phyloP scores from a whole-genome alignment of 2,888 invertebrate genomes.

The Julus scanicus region DNA sequence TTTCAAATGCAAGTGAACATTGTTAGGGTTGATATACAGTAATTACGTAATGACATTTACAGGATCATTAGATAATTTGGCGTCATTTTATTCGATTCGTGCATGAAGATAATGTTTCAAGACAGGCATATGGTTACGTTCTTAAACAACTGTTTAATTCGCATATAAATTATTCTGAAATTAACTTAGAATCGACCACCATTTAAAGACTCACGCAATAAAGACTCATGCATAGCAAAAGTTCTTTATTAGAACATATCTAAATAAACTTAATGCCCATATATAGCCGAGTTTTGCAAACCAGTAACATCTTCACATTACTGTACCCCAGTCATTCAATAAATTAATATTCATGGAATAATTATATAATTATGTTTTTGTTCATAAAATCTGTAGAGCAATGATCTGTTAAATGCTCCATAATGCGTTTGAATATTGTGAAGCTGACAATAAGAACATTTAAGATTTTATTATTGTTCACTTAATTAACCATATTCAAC shows the following conservation, averaged over 20 bases:
- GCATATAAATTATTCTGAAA: conserved; percentile 45
- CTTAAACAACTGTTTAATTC: conserved; percentile 45
- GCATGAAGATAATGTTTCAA: background rate
- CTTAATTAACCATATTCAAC: too few species aligned
- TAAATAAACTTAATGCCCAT: background rate
- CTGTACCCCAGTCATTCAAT: too few species aligned
- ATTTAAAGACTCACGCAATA: background rate
- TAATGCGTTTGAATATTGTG: too few species aligned
- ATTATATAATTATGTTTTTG: too few species aligned
- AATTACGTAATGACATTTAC: background rate
- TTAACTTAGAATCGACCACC: background rate
- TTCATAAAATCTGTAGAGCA: too few species aligned
- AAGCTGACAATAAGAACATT: too few species aligned
- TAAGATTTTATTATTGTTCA: too few species aligned
- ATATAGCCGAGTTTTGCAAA: background rate
- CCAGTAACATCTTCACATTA: background rate
- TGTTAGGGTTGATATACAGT: background rate
- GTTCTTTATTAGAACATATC: background rate
- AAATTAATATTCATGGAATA: too few species aligned
- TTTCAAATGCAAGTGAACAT: background rate
- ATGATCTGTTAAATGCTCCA: too few species aligned
- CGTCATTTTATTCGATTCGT: conserved; percentile 22
- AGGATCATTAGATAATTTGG: background rate
- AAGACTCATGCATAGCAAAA: background rate
- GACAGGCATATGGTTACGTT: background rate